These are phyloP conservation scores for Drosophila seguyi DNA, from an alignment of 1,140 invertebrate species.

Conservation along the genomic window DNA sequence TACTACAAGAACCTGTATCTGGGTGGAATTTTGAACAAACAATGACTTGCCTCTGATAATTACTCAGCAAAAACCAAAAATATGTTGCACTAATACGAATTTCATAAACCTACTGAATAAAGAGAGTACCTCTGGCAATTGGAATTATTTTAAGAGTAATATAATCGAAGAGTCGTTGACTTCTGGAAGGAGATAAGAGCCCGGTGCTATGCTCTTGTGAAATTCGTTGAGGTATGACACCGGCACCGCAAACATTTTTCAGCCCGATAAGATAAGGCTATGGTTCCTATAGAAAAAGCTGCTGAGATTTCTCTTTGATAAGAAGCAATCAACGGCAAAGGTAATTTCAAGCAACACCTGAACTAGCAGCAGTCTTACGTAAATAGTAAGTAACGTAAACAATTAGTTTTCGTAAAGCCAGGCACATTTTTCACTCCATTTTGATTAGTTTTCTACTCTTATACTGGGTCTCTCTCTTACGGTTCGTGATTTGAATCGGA, in stretches of 20 bases:
- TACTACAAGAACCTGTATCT: constrained; percentile 85
- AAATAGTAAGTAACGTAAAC: not conserved
- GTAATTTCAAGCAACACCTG: constrained; percentile 7
- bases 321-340: constrained; percentile 11
- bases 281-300: not conserved
- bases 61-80: constrained; percentile 2
- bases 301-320: constrained; percentile 27
- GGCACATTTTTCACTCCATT: not conserved
- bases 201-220: constrained; percentile 20
- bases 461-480: constrained; percentile 1
- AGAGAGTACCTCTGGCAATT: constrained; percentile 6
- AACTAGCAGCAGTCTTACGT: not conserved
- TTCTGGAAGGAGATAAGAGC: constrained; percentile 26
- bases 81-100: not conserved
- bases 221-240: constrained; percentile 19
- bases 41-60: constrained; percentile 1
- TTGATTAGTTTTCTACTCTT: constrained; percentile 3
- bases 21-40: constrained; percentile 28
- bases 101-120: constrained; percentile 21
- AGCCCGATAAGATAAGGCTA: constrained; percentile 23
- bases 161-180: constrained; percentile 28
- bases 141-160: not conserved
- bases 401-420: not conserved
- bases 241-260: constrained; percentile 27
- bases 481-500: not conserved